Evolutionary conservation across 2,888 invertebrate genomes (phyloP).

Genomic region (Rapana venosa): DNA sequence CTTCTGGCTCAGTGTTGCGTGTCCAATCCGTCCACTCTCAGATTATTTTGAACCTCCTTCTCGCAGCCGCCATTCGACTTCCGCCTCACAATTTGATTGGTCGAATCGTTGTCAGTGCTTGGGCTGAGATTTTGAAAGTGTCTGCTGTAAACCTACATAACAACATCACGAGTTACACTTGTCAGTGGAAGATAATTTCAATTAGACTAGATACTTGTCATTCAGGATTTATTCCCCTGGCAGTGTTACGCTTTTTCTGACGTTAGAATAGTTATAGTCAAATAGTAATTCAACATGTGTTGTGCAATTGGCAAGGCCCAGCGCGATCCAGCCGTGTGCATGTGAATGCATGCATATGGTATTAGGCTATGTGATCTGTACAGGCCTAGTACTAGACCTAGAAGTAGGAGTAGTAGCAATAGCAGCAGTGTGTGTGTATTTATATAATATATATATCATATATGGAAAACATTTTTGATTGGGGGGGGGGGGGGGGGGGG

Average conservation of each 20-base stretch:
- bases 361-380: no score
- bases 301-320: background rate
- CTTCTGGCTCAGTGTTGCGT: conserved; percentile 19
- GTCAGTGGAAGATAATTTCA: background rate
- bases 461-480: no score
- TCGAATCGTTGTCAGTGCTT: background rate
- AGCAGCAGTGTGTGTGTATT: no score
- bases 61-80: conserved; percentile 35
- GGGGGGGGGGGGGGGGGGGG: no score
- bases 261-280: background rate
- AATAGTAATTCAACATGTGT: background rate
- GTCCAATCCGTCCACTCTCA: conserved; percentile 16
- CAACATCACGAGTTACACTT: background rate
- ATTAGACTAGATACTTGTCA: background rate
- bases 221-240: background rate
- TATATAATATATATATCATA: no score
- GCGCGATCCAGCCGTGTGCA: no score
- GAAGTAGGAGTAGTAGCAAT: no score
- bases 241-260: background rate
- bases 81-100: conserved; percentile 28
- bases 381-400: no score
- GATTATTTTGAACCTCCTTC: conserved; percentile 24
- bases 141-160: background rate
- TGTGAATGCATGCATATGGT: no score
- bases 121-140: conserved; percentile 30